A percentile compares a stretch with the other conserved stretches of the same genome.
Evolutionary conservation across 2,113 vertebrate species (phyloP).

Genomic region (Myodes glareolus): DNA sequence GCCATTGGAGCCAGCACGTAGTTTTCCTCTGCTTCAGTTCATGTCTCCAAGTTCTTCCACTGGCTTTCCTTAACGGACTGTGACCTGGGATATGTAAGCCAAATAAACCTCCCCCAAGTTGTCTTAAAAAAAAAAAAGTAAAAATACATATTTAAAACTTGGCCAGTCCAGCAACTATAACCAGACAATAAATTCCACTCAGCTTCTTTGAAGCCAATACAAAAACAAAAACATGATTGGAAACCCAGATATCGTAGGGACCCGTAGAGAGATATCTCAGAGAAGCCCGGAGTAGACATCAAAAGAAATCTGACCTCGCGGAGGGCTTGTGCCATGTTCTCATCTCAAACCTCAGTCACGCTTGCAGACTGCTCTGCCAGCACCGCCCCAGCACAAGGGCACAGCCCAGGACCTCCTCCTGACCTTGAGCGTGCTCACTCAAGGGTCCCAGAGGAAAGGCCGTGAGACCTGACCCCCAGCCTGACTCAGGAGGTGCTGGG

Average conservation of each 20-base stretch:
- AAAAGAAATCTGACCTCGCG: conserved; percentile 15
- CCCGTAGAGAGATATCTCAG: not conserved
- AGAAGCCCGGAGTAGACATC: not conserved
- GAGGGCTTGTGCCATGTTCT: not conserved
- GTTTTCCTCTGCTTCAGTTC: not conserved
- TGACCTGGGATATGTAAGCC: not conserved
- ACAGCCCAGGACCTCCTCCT: not conserved
- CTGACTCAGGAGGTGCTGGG: fast-evolving
- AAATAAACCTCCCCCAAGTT: not conserved
- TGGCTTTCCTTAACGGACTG: not conserved
- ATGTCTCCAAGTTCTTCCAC: not conserved
- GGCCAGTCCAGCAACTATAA: conserved; percentile 47
- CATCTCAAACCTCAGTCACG: not conserved
- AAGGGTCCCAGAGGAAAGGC: not conserved
- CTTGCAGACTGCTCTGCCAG: not conserved
- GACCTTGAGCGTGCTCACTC: not conserved
- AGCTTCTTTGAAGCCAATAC: conserved; percentile 69
- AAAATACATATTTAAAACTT: conserved; percentile 52
- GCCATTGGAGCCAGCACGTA: not conserved
- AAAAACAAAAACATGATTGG: conserved; percentile 66
- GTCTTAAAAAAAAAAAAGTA: not conserved
- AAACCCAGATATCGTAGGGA: conserved; percentile 34
- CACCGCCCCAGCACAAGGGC: too few relatives aligned
- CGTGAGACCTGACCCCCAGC: not conserved
- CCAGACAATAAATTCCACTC: conserved; percentile 68